Base-by-base conservation (phyloP, 1,140 invertebrate species). In the Rhagoletis zephyria region DNA sequence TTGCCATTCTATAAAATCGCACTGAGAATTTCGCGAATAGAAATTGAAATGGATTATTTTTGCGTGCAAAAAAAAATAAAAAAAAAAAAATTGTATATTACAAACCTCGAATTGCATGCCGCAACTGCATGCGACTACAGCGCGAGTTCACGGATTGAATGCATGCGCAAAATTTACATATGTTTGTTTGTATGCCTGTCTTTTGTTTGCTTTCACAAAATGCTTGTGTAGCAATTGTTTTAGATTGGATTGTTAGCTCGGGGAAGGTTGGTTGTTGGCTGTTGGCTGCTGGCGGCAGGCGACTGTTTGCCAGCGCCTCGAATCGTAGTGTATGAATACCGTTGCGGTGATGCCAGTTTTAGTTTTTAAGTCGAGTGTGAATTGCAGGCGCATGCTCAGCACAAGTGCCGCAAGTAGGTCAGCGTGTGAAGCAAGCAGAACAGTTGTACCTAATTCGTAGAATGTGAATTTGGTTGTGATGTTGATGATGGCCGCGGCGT, bases 11-110 rank as follows among this genome's bases (percentile, higher is more conserved):
- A 12, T 45, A 45, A 40, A 77, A 77, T 48, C 70, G 45, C 70
- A 77, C 48, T 77, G 42, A 77, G 45, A 51, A 45, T 51, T 51
- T 51, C n/a, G 14, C 42, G 42, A 14, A 74, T 81, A 42, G 16
- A 56, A 81, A 56, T 81, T n/a, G 74, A 81, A 81, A 81, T 81
- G 74, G 74, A 56, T 81, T 81, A 56, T 81, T 81, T 81, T 14
- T 59, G 74, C 48, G 48, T 81, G 74, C 7, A 81, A 74, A 81
- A 81, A n/a, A 51, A 48, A 12, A 77, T 14, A 45, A 45, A 51
- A 77, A 30, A 51, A 77, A 30, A 30, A 30, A 30, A 30, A 30
- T 30, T 30, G 30, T 30, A 30, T 56, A 56, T 56, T 56, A 56
- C 51, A 56, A 10, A 56, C 51, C 51, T 56, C 51, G 51, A 56